Percentiles rank a stretch among this genome's conserved stretches.
phyloP scores from a whole-genome alignment of 2,888 invertebrate genomes.

The Agrotis puta region DNA sequence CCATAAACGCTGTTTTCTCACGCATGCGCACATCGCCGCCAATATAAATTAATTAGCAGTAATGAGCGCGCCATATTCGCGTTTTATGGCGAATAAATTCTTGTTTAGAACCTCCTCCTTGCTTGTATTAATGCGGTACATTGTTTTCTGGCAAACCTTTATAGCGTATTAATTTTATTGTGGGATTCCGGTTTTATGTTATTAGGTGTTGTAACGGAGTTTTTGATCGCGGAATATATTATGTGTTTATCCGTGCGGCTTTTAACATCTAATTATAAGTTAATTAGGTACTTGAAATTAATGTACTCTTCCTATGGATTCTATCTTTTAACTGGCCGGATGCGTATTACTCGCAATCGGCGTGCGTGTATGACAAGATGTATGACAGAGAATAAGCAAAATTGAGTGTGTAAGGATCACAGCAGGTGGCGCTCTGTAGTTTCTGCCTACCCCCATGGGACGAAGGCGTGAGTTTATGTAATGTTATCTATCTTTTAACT shows the following conservation, averaged over 20 bases:
- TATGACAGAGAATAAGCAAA: no score
- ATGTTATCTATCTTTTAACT: no score
- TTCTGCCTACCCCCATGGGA: no score
- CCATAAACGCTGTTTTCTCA: neutral
- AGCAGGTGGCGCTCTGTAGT: no score
- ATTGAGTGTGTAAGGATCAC: no score
- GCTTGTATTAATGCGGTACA: conserved; percentile 41
- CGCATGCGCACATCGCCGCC: conserved; percentile 56
- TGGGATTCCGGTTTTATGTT: conserved; percentile 44
- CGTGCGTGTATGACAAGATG: no score
- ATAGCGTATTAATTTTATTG: conserved; percentile 49
- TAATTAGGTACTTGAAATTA: neutral
- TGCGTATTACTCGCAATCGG: no score
- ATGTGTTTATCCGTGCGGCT: neutral
- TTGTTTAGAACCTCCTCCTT: conserved; percentile 42
- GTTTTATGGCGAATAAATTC: conserved; percentile 58
- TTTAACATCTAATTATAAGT: neutral
- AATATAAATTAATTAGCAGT: conserved; percentile 65
- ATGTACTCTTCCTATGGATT: no score
- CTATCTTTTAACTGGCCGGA: no score
- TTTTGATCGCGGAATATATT: conserved; percentile 7
- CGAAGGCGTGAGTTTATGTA: no score
- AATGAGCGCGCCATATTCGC: conserved; percentile 58
- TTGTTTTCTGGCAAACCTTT: conserved; percentile 55
- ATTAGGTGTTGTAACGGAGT: conserved; percentile 23